These are phyloP conservation scores for Sarcophaga subvicina DNA, from an alignment of 2,888 invertebrate species.

Conservation along the genomic window DNA sequence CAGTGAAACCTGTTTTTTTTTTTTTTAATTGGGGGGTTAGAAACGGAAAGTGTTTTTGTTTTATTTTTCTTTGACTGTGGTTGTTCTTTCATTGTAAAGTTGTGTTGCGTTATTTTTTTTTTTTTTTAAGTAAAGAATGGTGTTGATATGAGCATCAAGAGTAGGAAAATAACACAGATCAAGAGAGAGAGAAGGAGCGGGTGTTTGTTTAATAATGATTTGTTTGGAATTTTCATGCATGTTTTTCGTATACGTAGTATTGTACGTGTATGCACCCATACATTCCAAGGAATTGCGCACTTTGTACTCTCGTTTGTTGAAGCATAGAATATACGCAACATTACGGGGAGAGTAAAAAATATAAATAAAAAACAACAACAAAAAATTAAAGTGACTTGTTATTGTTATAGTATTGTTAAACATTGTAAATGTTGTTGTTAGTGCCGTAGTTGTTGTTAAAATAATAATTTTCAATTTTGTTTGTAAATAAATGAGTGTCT, in stretches of 20 bases:
- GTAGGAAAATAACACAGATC: no score
- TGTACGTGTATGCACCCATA: neutral
- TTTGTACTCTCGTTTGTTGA: conserved; percentile 48
- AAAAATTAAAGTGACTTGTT: neutral
- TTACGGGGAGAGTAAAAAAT: conserved; percentile 1
- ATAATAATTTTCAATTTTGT: conserved; percentile 61
- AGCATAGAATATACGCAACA: conserved; percentile 8
- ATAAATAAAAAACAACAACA: conserved; percentile 39
- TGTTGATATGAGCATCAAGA: no score
- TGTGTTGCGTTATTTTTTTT: conserved; percentile 5
- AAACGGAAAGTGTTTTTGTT: conserved; percentile 66
- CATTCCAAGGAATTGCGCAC: conserved; percentile 55
- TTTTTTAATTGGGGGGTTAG: conserved; percentile 4
- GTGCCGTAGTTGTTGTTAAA: conserved; percentile 26
- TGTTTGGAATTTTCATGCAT: conserved; percentile 34
- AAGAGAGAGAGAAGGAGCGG: neutral
- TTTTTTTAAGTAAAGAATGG: neutral
- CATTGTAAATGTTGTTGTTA: conserved; percentile 22
- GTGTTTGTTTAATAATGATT: conserved; percentile 29
- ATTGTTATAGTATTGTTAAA: neutral
- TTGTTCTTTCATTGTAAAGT: conserved; percentile 22
- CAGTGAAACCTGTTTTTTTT: neutral
- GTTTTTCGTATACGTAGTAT: neutral
- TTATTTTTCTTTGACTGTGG: conserved; percentile 22
- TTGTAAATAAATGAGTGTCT: conserved; percentile 54